phyloP scores from a whole-genome alignment of 1,140 invertebrate species.

The Lordiphosa mommai region DNA sequence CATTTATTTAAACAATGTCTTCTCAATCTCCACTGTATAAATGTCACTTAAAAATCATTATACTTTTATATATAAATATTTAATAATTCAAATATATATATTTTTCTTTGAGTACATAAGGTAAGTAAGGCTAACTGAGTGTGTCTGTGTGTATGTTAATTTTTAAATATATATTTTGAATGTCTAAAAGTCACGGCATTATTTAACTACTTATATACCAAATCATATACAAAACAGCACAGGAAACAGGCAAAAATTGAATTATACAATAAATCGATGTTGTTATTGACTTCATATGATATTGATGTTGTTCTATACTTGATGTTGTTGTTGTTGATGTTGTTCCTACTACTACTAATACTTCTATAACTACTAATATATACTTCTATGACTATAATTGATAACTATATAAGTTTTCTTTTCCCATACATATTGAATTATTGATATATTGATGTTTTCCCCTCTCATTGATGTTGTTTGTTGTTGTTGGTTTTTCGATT shows the following conservation, averaged over 20 bases:
- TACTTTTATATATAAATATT: no score
- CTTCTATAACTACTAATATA: slow-evolving; percentile 37
- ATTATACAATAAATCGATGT: slow-evolving; percentile 43
- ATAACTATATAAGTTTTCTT: slow-evolving; percentile 37
- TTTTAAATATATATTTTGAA: background rate
- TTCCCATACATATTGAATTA: slow-evolving; percentile 18
- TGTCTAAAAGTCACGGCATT: background rate
- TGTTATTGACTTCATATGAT: slow-evolving; percentile 61
- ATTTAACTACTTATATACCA: background rate
- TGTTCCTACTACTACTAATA: slow-evolving; percentile 64
- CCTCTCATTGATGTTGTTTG: slow-evolving; percentile 49
- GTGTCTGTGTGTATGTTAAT: slow-evolving; percentile 1
- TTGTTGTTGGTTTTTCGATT: slow-evolving; percentile 22
- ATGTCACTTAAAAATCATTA: no score
- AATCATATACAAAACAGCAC: background rate
- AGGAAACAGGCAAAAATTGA: no score
- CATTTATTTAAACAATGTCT: no score
- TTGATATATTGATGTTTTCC: slow-evolving; percentile 31
- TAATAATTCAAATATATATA: no score
- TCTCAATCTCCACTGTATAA: no score
- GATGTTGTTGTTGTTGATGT: slow-evolving; percentile 74
- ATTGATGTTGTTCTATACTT: slow-evolving; percentile 69
- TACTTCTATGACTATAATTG: slow-evolving; percentile 34
- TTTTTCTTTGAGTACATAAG: background rate
- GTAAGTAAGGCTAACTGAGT: slow-evolving; percentile 1